phyloP scores from a whole-genome alignment of 2,797 vertebrate genomes.

The Molossus molossus region DNA sequence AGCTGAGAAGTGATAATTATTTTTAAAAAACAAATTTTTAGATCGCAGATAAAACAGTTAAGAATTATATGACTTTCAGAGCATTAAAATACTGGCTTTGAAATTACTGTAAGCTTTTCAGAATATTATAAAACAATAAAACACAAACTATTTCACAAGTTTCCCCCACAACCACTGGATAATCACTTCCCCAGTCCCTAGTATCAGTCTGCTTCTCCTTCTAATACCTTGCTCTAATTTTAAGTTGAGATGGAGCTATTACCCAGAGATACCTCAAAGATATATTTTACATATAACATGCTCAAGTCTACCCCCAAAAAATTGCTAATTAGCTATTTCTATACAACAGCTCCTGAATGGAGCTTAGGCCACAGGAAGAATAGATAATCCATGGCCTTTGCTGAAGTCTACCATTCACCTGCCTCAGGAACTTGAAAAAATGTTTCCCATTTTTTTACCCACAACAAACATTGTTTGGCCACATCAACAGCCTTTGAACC shows the following conservation, averaged over 20 bases:
- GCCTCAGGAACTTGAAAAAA: neutral
- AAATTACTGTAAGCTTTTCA: constrained; percentile 56
- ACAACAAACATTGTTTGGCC: neutral
- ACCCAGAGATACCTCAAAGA: neutral
- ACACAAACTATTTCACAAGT: constrained; percentile 2
- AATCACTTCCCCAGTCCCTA: neutral
- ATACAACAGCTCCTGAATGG: neutral
- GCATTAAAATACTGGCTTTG: constrained; percentile 34
- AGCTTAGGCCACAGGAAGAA: neutral
- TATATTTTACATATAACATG: constrained; percentile 23
- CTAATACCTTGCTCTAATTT: neutral
- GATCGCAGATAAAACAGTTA: neutral
- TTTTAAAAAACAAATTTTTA: neutral
- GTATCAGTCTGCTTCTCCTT: neutral
- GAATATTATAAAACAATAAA: constrained; percentile 30
- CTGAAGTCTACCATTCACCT: neutral
- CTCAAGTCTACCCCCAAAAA: neutral
- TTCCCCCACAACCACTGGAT: neutral
- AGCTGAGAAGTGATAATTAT: neutral
- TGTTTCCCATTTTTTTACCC: constrained; percentile 24
- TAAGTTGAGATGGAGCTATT: neutral
- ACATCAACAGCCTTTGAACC: neutral
- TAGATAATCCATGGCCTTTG: neutral
- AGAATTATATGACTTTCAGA: neutral
- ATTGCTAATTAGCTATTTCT: constrained; percentile 27